Percentiles rank a stretch among this genome's conserved stretches.
These are phyloP conservation scores for Crematogaster levior DNA, from an alignment of 2,888 invertebrate species.

Conservation along the genomic window DNA sequence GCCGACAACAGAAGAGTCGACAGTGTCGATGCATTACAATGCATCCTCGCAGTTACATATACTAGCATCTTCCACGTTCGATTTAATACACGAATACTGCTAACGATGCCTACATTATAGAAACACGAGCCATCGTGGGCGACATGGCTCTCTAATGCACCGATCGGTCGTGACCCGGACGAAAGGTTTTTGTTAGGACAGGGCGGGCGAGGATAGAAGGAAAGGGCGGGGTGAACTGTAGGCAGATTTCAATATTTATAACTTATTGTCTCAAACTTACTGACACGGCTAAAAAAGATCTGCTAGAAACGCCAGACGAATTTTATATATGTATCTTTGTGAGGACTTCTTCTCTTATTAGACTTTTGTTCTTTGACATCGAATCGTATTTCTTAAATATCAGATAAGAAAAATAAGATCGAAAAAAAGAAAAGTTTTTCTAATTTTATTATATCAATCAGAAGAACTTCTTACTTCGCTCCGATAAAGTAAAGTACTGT, in stretches of 20 bases:
- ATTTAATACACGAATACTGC: slow-evolving; percentile 78
- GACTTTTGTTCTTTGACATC: background rate
- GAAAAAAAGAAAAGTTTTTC: no score
- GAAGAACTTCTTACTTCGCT: background rate
- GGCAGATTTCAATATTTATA: slow-evolving; percentile 84
- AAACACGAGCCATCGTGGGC: slow-evolving; percentile 83
- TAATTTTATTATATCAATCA: background rate
- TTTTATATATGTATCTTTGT: slow-evolving; percentile 8
- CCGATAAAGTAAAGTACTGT: background rate
- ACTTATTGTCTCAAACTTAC: slow-evolving; percentile 83
- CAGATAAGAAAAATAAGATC: slow-evolving; percentile 1
- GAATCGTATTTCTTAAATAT: background rate
- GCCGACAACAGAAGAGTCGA: slow-evolving; percentile 74
- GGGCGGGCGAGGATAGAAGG: slow-evolving; percentile 42
- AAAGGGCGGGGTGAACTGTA: slow-evolving; percentile 59
- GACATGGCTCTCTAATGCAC: slow-evolving; percentile 81
- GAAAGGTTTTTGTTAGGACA: slow-evolving; percentile 37
- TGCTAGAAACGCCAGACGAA: slow-evolving; percentile 39
- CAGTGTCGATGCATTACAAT: slow-evolving; percentile 71
- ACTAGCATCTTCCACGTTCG: slow-evolving; percentile 73
- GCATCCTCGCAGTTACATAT: slow-evolving; percentile 55
- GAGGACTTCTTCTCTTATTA: background rate
- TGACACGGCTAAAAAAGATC: slow-evolving; percentile 45
- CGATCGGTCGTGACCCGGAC: slow-evolving; percentile 47
- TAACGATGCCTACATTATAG: slow-evolving; percentile 84